Percentiles rank a stretch among this genome's conserved stretches.
These are phyloP conservation scores for Pachliopta kotzebuea DNA, from an alignment of 2,888 invertebrate species.

Conservation along the genomic window DNA sequence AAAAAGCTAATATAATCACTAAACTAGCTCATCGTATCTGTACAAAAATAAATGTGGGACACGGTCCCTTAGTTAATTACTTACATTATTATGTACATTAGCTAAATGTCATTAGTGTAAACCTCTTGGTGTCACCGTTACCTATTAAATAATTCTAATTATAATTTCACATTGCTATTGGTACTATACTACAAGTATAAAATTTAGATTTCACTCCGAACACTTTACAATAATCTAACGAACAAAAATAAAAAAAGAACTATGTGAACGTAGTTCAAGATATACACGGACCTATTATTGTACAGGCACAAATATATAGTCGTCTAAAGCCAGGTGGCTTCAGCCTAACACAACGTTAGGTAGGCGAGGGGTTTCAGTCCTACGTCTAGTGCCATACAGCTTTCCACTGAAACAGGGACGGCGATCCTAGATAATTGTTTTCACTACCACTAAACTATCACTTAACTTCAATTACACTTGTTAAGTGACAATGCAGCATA, in stretches of 20 bases:
- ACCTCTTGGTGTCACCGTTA: constrained; percentile 68
- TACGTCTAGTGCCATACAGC: constrained; percentile 46
- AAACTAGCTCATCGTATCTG: constrained; percentile 37
- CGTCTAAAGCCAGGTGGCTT: constrained; percentile 58
- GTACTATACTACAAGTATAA: constrained; percentile 61
- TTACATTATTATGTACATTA: constrained; percentile 49
- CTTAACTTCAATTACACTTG: too few species aligned
- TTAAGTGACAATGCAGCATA: too few species aligned
- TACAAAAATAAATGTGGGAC: constrained; percentile 55
- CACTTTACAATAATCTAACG: constrained; percentile 55
- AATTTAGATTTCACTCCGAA: constrained; percentile 62
- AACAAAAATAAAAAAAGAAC: too few species aligned
- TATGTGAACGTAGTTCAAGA: constrained; percentile 21
- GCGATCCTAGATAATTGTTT: background rate
- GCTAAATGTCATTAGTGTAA: constrained; percentile 51
- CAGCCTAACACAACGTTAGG: constrained; percentile 57
- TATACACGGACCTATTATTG: constrained; percentile 41
- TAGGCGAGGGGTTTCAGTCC: constrained; percentile 74
- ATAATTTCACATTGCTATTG: constrained; percentile 42
- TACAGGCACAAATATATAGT: constrained; percentile 71
- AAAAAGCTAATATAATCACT: constrained; percentile 32
- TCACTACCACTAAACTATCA: too few species aligned
- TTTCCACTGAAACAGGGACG: constrained; percentile 18
- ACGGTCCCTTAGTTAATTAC: constrained; percentile 42
- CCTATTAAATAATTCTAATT: constrained; percentile 50